A percentile compares a stretch with the other conserved stretches of the same genome.
phyloP scores from a whole-genome alignment of 2,888 invertebrate genomes.

The Opisthograptis luteolata region DNA sequence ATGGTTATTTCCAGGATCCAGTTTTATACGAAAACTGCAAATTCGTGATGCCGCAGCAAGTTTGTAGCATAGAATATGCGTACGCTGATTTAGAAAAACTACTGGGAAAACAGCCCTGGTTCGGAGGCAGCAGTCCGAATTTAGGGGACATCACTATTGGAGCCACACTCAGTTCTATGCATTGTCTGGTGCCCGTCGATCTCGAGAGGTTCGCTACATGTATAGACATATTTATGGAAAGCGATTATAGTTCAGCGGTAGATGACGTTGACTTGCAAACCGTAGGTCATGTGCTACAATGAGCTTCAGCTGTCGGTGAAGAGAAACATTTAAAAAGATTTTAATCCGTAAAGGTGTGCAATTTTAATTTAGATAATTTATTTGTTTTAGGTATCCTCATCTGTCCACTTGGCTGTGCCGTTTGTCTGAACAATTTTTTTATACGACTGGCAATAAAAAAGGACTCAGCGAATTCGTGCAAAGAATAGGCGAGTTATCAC shows the following conservation, averaged over 20 bases:
- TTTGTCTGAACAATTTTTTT: constrained; percentile 60
- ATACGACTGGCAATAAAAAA: constrained; percentile 61
- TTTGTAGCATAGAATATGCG: constrained; percentile 54
- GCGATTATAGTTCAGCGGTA: too few species aligned
- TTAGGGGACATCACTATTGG: constrained; percentile 61
- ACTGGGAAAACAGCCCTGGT: constrained; percentile 51
- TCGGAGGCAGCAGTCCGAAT: constrained; percentile 54
- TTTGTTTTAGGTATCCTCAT: constrained; percentile 53
- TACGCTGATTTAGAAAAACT: constrained; percentile 60
- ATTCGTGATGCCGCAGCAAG: constrained; percentile 60
- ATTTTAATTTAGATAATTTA: too few species aligned
- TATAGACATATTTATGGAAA: too few species aligned
- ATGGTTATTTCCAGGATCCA: constrained; percentile 52
- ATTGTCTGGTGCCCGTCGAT: constrained; percentile 54
- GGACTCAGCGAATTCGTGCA: constrained; percentile 63
- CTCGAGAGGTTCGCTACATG: constrained; percentile 4
- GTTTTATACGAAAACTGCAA: constrained; percentile 62
- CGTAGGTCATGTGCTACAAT: too few species aligned
- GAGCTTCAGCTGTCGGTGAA: too few species aligned
- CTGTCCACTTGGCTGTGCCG: constrained; percentile 58
- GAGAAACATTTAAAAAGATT: too few species aligned
- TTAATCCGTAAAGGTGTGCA: too few species aligned
- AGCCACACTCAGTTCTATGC: constrained; percentile 61
- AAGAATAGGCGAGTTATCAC: constrained; percentile 68
- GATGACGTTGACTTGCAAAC: too few species aligned